Evolutionary conservation across 64 coral and sea anemone species (phyloP).

Genomic region (Montipora capricornis): DNA sequence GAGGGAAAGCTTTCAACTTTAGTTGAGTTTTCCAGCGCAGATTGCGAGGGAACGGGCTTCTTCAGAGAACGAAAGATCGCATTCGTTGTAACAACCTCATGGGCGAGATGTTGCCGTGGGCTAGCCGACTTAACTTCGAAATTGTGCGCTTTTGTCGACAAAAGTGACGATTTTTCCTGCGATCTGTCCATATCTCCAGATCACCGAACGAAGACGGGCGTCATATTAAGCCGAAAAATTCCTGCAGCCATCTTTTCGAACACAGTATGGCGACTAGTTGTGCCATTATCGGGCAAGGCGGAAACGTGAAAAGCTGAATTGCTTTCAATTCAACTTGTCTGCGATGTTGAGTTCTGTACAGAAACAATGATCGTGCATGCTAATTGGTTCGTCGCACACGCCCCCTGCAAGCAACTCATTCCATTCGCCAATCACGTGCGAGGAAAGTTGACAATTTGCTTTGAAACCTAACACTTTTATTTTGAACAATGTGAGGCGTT

Average conservation of each 20-base stretch:
- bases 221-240: conserved; percentile 30
- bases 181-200: conserved; percentile 31
- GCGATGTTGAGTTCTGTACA: conserved; percentile 65
- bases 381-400: conserved; percentile 57
- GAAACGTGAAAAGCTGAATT: conserved; percentile 64
- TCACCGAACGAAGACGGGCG: conserved; percentile 3
- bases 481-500: conserved; percentile 51
- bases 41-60: conserved; percentile 9
- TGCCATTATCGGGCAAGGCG: conserved; percentile 31
- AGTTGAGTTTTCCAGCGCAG: conserved; percentile 23
- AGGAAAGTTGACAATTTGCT: conserved; percentile 54
- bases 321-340: conserved; percentile 59
- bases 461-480: conserved; percentile 48
- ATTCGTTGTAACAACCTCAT: conserved; percentile 51
- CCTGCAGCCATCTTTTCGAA: conserved; percentile 37
- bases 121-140: conserved; percentile 34
- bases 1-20: conserved; percentile 4
- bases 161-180: conserved; percentile 49
- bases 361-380: conserved; percentile 64
- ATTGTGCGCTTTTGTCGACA: conserved; percentile 55
- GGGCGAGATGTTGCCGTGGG: conserved; percentile 33
- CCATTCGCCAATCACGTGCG: conserved; percentile 55
- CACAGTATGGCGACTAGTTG: conserved; percentile 27
- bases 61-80: conserved; percentile 34
- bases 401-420: conserved; percentile 51